A percentile compares a stretch with the other conserved stretches of the same genome.
These are phyloP conservation scores for Tauraco erythrolophus DNA, from an alignment of 2,113 vertebrate species.

Conservation along the genomic window DNA sequence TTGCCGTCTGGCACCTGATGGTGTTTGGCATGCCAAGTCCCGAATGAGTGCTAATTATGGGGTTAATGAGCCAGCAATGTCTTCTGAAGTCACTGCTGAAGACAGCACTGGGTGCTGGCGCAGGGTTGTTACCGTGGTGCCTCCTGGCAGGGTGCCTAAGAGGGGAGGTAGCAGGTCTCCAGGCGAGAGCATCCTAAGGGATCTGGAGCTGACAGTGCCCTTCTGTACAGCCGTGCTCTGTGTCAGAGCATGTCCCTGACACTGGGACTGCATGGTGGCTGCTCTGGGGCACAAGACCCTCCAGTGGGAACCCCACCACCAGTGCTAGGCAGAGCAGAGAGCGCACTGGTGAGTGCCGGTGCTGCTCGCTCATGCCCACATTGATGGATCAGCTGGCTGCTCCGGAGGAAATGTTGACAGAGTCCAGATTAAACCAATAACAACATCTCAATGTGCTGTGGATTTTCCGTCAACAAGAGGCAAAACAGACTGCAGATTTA, in stretches of 20 bases:
- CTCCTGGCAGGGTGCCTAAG: too few relatives aligned
- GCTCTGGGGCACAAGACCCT: neutral
- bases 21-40: neutral
- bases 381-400: neutral
- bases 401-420: neutral
- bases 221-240: accelerated
- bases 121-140: neutral
- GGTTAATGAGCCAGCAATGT: neutral
- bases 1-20: neutral
- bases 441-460: neutral
- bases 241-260: neutral
- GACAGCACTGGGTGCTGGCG: neutral
- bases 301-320: neutral
- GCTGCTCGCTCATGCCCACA: neutral
- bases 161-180: neutral
- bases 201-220: neutral
- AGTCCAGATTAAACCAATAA: neutral
- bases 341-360: neutral
- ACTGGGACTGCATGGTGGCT: accelerated
- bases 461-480: neutral
- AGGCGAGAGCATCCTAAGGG: neutral
- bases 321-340: neutral
- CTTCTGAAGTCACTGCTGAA: neutral
- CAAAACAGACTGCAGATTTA: neutral
- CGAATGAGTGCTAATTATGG: neutral